Conservation (phyloP, 2,888 invertebrate species). For the Calameuta filiformis region DNA sequence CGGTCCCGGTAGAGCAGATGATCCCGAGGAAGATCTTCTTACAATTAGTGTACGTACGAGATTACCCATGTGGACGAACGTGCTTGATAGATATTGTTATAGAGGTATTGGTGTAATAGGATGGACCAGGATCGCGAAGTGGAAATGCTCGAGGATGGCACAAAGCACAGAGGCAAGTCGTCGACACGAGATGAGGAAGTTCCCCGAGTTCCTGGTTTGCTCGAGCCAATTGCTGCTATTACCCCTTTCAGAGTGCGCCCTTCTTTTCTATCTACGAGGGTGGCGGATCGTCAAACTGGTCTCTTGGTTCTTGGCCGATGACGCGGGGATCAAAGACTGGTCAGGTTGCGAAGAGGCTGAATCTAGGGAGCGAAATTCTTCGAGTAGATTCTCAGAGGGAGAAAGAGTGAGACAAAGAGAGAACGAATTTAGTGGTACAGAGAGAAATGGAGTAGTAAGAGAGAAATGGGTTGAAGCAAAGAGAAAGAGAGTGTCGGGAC, state of each 20-base stretch:
- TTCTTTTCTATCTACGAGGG: neutral
- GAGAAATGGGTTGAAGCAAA: neutral
- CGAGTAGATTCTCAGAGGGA: neutral
- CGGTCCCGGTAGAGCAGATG: neutral
- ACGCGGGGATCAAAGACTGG: constrained; percentile 1
- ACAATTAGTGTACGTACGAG: neutral
- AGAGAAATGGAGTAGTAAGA: neutral
- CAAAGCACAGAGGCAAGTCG: neutral
- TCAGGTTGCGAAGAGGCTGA: neutral
- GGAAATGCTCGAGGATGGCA: neutral
- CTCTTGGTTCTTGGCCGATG: neutral
- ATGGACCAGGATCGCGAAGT: neutral
- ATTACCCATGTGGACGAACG: neutral
- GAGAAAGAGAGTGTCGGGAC: constrained; percentile 35
- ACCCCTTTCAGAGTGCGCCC: neutral
- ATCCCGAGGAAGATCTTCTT: neutral
- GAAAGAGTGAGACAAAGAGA: neutral
- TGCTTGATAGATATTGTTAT: neutral
- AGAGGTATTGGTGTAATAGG: neutral
- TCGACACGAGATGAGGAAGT: neutral
- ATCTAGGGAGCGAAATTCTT: neutral
- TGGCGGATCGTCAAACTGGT: neutral
- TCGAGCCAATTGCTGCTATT: neutral
- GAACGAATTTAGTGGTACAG: neutral
- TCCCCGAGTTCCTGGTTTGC: neutral